Percentiles rank a stretch among this genome's conserved stretches.
Conservation (phyloP, 2,797 vertebrate genomes). For the Euthynnus affinis region DNA sequence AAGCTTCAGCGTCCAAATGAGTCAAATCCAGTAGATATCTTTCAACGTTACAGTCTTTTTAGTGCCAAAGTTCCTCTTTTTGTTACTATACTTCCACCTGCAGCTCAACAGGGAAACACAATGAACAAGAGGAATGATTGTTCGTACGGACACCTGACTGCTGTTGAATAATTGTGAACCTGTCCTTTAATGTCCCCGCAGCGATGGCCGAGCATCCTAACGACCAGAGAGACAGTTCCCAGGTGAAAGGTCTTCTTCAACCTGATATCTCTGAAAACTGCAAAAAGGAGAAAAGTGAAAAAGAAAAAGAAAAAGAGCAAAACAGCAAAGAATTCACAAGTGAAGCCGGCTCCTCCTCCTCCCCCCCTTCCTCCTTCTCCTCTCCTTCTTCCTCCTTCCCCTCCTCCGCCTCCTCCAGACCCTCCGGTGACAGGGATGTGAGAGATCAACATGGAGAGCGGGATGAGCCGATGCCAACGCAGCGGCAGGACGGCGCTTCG, state of each 20-base stretch:
- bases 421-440: fast-evolving
- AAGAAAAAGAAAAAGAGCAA: background rate
- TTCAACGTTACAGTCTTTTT: too few relatives aligned
- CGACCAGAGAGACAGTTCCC: constrained; percentile 16
- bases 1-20: too few relatives aligned
- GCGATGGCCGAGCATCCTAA: fast-evolving
- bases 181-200: background rate
- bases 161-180: too few relatives aligned
- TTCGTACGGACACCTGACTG: too few relatives aligned
- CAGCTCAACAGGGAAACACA: too few relatives aligned
- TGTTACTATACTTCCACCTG: too few relatives aligned
- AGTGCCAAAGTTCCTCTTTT: too few relatives aligned
- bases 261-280: fast-evolving
- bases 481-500: fast-evolving
- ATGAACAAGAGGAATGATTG: too few relatives aligned
- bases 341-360: background rate
- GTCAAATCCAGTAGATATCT: too few relatives aligned
- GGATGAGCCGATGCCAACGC: fast-evolving
- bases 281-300: background rate
- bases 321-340: fast-evolving
- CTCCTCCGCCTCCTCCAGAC: background rate
- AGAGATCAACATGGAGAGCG: fast-evolving
- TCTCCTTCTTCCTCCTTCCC: background rate
- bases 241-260: constrained; percentile 25
- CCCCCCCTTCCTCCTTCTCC: background rate